Percentiles rank a stretch among this genome's conserved stretches.
These are phyloP conservation scores for Dasyornis broadbenti DNA, from an alignment of 2,113 vertebrate species.

Conservation along the genomic window DNA sequence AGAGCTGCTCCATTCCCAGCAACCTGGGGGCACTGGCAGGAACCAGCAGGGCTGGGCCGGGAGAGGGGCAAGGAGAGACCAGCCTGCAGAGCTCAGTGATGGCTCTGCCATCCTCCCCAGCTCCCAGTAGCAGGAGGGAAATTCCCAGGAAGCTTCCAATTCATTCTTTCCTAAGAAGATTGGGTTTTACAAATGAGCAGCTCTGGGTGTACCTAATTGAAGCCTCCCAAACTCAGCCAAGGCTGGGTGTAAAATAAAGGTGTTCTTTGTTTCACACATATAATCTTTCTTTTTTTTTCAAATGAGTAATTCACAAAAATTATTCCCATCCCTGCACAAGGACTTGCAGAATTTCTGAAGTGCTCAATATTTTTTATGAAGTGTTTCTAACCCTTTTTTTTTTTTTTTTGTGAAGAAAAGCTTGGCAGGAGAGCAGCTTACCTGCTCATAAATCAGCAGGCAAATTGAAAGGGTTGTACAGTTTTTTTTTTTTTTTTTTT, in stretches of 20 bases:
- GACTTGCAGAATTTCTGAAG: neutral
- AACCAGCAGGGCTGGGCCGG: neutral
- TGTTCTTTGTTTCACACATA: neutral
- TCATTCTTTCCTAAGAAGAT: neutral
- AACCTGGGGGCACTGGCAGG: rapidly evolving
- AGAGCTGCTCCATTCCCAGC: neutral
- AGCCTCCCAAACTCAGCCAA: neutral
- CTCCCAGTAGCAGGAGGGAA: neutral
- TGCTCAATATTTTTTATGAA: neutral
- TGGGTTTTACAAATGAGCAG: neutral
- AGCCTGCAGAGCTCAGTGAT: rapidly evolving
- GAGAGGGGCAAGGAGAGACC: rapidly evolving
- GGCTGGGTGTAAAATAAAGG: neutral
- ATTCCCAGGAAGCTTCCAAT: neutral
- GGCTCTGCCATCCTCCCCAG: neutral
- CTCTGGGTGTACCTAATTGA: neutral
- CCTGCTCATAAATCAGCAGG: neutral
- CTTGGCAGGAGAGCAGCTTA: neutral
- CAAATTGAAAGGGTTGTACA: neutral
- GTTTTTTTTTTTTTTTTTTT: neutral
- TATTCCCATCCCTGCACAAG: neutral
- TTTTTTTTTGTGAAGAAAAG: neutral
- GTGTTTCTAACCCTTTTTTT: neutral
- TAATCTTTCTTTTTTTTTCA: neutral
- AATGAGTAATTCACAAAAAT: neutral